A percentile compares a stretch with the other conserved stretches of the same genome.
These are phyloP conservation scores for Emys orbicularis DNA, from an alignment of 2,797 vertebrate species.

Conservation along the genomic window DNA sequence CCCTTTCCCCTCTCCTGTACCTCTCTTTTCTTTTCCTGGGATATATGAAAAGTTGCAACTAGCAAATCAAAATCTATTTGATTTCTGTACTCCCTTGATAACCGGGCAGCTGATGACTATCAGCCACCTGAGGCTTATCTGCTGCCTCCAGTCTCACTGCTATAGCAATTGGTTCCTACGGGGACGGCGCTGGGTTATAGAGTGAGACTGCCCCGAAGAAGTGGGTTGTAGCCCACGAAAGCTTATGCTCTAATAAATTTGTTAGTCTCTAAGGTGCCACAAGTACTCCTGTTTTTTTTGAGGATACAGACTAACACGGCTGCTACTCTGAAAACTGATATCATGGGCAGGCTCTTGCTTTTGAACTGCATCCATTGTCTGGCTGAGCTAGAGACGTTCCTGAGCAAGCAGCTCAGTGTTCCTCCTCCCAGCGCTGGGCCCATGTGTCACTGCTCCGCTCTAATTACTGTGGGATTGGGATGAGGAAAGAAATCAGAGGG, in stretches of 20 bases:
- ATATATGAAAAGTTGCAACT: conserved; percentile 69
- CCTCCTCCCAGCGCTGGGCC: not conserved
- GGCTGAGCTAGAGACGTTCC: not conserved
- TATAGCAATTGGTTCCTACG: conserved; percentile 41
- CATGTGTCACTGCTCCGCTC: not conserved
- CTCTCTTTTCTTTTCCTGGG: conserved; percentile 63
- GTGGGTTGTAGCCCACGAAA: too few species aligned
- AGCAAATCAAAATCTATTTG: conserved; percentile 76
- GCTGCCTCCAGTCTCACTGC: conserved; percentile 70
- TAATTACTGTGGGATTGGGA: not conserved
- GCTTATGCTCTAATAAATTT: too few species aligned
- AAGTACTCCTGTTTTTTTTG: too few species aligned
- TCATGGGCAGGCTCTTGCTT: not conserved
- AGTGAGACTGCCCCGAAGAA: too few species aligned
- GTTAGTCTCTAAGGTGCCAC: too few species aligned
- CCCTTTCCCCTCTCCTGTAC: not conserved
- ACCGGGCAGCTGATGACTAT: conserved; percentile 73
- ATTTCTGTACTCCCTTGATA: conserved; percentile 76
- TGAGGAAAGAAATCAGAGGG: not conserved
- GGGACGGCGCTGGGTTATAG: conserved; percentile 24
- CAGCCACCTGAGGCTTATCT: conserved; percentile 73
- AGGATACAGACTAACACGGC: too few species aligned
- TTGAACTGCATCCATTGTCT: conserved; percentile 22
- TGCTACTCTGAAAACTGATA: too few species aligned
- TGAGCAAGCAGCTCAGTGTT: not conserved